Conservation (phyloP, 2,797 vertebrate species). For the Pipistrellus kuhlii region DNA sequence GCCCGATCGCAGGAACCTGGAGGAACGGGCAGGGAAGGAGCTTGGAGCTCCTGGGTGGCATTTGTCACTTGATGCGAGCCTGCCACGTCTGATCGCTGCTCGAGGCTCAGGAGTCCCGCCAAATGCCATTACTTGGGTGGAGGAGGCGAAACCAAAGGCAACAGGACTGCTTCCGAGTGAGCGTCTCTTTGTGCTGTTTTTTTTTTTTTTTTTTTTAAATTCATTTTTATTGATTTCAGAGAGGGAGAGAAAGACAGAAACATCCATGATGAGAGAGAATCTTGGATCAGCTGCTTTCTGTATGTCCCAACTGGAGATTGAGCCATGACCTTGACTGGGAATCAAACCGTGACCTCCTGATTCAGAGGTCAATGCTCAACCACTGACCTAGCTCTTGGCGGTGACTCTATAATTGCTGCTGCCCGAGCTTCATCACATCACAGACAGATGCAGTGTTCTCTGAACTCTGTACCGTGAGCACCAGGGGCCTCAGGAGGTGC, state of each 20-base stretch:
- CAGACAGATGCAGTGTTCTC: neutral
- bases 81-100: conserved; percentile 7
- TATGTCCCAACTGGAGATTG: too few relatives aligned
- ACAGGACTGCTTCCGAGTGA: neutral
- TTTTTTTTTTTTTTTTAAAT: too few relatives aligned
- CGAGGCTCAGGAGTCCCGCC: neutral
- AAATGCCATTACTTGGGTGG: neutral
- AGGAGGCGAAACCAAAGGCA: neutral
- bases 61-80: conserved; percentile 41
- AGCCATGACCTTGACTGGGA: too few relatives aligned
- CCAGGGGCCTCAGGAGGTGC: neutral
- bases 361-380: too few relatives aligned
- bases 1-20: conserved; percentile 56
- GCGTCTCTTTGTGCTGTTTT: neutral
- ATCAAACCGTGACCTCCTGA: too few relatives aligned
- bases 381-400: too few relatives aligned
- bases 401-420: neutral
- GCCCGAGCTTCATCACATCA: neutral
- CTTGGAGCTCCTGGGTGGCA: conserved; percentile 3
- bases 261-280: too few relatives aligned
- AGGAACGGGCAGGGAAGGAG: neutral
- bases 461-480: neutral
- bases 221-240: too few relatives aligned
- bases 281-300: too few relatives aligned
- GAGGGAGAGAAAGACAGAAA: too few relatives aligned